Conservation (phyloP, 2,113 vertebrate species). For the Megaleporinus macrocephalus region DNA sequence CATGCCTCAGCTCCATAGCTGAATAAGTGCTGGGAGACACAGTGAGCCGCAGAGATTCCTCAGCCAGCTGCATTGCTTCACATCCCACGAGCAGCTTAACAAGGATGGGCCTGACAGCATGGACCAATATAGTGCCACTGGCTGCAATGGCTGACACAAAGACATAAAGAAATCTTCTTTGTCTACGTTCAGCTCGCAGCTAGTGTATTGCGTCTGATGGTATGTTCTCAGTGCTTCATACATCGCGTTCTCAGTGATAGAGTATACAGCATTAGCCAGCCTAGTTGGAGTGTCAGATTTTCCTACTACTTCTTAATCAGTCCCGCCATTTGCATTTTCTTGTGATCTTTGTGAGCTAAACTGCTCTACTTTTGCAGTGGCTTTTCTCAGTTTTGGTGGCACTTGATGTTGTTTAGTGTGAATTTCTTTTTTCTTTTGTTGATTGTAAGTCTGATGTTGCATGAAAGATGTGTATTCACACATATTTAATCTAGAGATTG, state of each 20-base stretch:
- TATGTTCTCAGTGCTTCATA: conserved; percentile 1
- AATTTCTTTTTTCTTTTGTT: too few species aligned
- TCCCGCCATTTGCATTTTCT: too few species aligned
- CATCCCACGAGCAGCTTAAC: conserved; percentile 25
- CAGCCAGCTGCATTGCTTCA: conserved; percentile 19
- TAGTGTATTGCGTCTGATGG: neutral
- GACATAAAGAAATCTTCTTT: conserved; percentile 12
- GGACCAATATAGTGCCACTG: conserved; percentile 35
- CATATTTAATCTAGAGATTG: too few species aligned
- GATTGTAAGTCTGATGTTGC: too few species aligned
- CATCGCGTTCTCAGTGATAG: neutral
- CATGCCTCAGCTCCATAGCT: conserved; percentile 19
- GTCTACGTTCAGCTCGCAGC: neutral
- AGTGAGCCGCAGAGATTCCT: conserved; percentile 23
- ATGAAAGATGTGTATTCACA: too few species aligned
- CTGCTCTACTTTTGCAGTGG: too few species aligned
- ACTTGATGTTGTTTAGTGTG: too few species aligned
- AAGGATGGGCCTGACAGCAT: conserved; percentile 27
- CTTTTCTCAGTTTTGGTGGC: too few species aligned
- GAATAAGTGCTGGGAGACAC: conserved; percentile 13
- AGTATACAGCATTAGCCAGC: neutral
- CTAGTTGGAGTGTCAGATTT: neutral
- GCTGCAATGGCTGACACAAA: conserved; percentile 22
- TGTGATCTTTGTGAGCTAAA: too few species aligned
- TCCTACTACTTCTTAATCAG: too few species aligned